A percentile compares a stretch with the other conserved stretches of the same genome.
Evolutionary conservation across 1,140 invertebrate species (phyloP).

Genomic region (Conus ventricosus): DNA sequence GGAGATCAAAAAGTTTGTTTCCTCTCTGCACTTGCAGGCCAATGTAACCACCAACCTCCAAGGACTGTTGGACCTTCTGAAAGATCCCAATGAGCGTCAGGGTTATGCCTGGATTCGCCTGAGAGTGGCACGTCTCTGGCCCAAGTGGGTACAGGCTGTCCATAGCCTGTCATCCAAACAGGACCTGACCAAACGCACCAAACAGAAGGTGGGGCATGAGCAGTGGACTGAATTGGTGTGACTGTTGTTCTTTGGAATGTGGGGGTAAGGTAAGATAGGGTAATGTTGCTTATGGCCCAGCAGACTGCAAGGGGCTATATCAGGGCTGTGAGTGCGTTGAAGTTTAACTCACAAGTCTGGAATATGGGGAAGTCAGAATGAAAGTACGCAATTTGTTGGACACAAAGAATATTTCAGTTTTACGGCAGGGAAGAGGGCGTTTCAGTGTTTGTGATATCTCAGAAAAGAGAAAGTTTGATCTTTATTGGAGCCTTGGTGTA

Average conservation of each 20-base stretch:
- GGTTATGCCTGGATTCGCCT: conserved; percentile 74
- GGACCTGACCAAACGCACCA: conserved; percentile 55
- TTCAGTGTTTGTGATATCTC: too few species aligned
- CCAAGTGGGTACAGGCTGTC: conserved; percentile 67
- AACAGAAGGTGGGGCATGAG: conserved; percentile 62
- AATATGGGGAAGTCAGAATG: too few species aligned
- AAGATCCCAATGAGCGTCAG: conserved; percentile 69
- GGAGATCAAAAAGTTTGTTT: background rate
- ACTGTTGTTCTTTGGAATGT: background rate
- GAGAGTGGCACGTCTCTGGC: conserved; percentile 72
- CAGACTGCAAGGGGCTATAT: too few species aligned
- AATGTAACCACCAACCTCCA: conserved; percentile 59
- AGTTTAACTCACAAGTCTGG: too few species aligned
- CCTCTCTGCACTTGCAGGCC: conserved; percentile 42
- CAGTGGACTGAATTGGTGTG: background rate
- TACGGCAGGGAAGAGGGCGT: too few species aligned
- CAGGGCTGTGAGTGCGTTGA: too few species aligned
- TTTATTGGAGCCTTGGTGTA: too few species aligned
- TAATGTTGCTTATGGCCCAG: too few species aligned
- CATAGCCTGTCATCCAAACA: conserved; percentile 62
- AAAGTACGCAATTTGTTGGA: too few species aligned
- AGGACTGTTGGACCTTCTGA: conserved; percentile 67
- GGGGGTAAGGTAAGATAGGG: too few species aligned
- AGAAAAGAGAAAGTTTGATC: too few species aligned
- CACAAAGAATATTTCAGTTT: too few species aligned